Evolutionary conservation across 2,888 invertebrate genomes (phyloP), one percentile per base, ranked within the genome.

Genomic region (Scrobipalpa atriplicella): DNA sequence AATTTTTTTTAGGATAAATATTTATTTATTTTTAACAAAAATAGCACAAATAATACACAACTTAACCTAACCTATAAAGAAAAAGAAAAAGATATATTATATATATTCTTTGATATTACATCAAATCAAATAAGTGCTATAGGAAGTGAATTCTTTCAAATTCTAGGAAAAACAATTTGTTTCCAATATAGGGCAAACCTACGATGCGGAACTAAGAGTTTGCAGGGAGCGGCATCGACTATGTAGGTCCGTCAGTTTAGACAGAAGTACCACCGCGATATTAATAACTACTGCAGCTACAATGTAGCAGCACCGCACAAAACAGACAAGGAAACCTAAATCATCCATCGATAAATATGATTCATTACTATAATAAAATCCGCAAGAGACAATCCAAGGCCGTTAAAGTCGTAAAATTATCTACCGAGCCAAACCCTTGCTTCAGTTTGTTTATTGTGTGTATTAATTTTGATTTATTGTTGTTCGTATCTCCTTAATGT

Each of bases 391-490:
- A 84, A 84, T 85, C 78, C 80, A 85, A 87, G 82, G 85, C 78
- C 77, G 79, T 89, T 83, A 89, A 80, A 77, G 87, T 86, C 88
- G 78, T 82, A 82, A 85, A 85, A 83, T 87, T 87, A 90, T 90
- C 89, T 87, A 89, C 82, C 81, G 76, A 76, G 73, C 74, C 74
- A 73, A 85, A 85, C 85, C 84, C 81, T 86, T 84, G 81, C 80
- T 77, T 69, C 72, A 78, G 79, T 85, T 86, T 86, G 85, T 88
- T 89, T 88, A 84, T 52, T 86, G 79, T 81, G 72, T 78, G 76
- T 83, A 84, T 85, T 88, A 86, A 84, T 83, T 79, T 85, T 90
- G 89, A 92, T 91, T 91, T 90, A 90, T 90, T 83, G 77, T 80
- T 81, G 83, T 85, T 84, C 81, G 82, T 88, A 86, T 87, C 83